phyloP scores from a whole-genome alignment of 1,140 invertebrate genomes.

The Lepidurus apus region DNA sequence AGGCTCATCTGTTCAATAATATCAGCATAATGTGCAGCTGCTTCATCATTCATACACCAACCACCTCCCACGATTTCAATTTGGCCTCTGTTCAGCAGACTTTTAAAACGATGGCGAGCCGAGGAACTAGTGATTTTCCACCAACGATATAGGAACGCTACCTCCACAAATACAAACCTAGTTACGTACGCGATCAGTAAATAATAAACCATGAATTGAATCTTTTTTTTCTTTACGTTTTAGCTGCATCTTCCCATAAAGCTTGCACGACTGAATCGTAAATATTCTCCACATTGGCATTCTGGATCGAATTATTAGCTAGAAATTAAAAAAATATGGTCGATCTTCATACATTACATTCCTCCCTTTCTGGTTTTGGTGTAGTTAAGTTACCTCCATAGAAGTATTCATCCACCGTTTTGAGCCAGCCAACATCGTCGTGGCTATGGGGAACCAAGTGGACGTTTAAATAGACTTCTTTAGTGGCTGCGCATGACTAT shows the following conservation, averaged over 20 bases:
- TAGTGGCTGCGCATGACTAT: slow-evolving; percentile 3
- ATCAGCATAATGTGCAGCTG: slow-evolving; percentile 43
- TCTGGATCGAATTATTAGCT: slow-evolving; percentile 39
- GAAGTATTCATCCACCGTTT: slow-evolving; percentile 57
- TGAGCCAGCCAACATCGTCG: slow-evolving; percentile 56
- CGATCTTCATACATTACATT: not conserved
- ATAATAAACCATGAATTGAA: not conserved
- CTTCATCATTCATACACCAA: slow-evolving; percentile 43
- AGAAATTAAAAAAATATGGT: slow-evolving; percentile 26
- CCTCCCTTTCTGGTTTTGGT: not conserved
- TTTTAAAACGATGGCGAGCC: slow-evolving; percentile 44
- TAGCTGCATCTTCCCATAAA: slow-evolving; percentile 44
- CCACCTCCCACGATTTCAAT: slow-evolving; percentile 53
- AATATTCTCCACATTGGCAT: slow-evolving; percentile 45
- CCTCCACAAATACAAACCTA: slow-evolving; percentile 47
- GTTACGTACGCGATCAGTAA: slow-evolving; percentile 36
- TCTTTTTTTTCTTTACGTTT: slow-evolving; percentile 38
- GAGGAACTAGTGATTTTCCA: slow-evolving; percentile 46
- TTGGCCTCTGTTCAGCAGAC: slow-evolving; percentile 43
- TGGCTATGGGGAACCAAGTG: slow-evolving; percentile 48
- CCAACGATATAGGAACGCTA: slow-evolving; percentile 56
- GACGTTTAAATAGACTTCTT: slow-evolving; percentile 44
- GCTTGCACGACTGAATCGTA: slow-evolving; percentile 50
- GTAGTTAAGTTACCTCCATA: slow-evolving; percentile 41
- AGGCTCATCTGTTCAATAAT: slow-evolving; percentile 54